phyloP scores from a whole-genome alignment of 2,797 vertebrate genomes.

The Naso thynnoides region DNA sequence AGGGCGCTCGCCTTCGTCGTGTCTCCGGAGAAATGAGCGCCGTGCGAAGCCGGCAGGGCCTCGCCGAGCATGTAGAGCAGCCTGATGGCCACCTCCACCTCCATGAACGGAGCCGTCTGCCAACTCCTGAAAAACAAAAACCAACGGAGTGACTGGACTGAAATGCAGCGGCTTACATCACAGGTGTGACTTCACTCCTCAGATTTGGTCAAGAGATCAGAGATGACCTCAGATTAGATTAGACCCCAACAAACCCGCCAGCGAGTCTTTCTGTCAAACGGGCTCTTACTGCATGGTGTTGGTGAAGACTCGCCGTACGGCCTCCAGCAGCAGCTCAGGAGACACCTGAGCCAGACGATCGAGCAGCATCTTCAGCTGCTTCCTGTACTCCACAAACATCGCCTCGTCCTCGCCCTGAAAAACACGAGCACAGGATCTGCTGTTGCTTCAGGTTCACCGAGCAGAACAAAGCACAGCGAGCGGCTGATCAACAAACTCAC shows the following conservation, averaged over 20 bases:
- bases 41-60: constrained; percentile 94
- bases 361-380: constrained; percentile 96
- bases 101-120: constrained; percentile 94
- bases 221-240: too few relatives aligned
- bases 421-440: background rate
- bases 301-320: constrained; percentile 93
- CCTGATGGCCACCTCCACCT: constrained; percentile 96
- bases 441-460: rapidly evolving
- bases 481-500: constrained; percentile 66
- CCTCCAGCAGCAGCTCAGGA: constrained; percentile 93
- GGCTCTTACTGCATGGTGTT: constrained; percentile 92
- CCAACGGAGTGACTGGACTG: too few relatives aligned
- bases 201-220: too few relatives aligned
- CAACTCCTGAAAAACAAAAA: constrained; percentile 84
- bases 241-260: too few relatives aligned
- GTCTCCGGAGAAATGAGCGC: constrained; percentile 96
- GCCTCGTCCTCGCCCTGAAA: constrained; percentile 97
- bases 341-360: constrained; percentile 97
- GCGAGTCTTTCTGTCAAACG: too few relatives aligned
- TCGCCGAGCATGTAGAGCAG: constrained; percentile 98
- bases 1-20: constrained; percentile 91
- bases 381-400: constrained; percentile 99
- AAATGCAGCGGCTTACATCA: too few relatives aligned
- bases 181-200: too few relatives aligned
- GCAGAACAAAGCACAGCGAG: rapidly evolving